These are phyloP conservation scores for Hafferia zeledoni DNA, from an alignment of 2,797 vertebrate genomes.

Conservation along the genomic window DNA sequence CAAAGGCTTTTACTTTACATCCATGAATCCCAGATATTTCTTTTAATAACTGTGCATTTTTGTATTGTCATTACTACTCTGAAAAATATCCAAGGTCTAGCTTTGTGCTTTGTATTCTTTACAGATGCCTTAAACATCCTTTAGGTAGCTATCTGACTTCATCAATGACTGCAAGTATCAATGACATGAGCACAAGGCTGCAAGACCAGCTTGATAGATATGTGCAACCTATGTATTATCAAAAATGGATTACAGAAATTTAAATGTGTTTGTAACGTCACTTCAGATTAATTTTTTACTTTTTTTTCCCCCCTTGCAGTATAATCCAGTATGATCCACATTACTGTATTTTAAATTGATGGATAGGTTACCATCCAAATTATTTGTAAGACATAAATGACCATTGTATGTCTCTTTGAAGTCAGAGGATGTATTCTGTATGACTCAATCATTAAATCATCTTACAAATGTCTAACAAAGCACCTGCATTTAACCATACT, in stretches of 20 bases:
- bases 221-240: not conserved
- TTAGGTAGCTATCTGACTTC: not conserved
- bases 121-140: not conserved
- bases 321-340: constrained; percentile 60
- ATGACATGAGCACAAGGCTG: not conserved
- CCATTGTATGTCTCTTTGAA: constrained; percentile 61
- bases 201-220: constrained; percentile 12
- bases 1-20: not conserved
- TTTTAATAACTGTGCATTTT: not conserved
- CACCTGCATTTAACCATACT: constrained; percentile 49
- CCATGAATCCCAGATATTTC: not conserved
- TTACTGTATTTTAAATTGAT: constrained; percentile 57
- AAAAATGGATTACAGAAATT: constrained; percentile 53
- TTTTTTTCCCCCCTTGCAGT: not conserved
- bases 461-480: constrained; percentile 58
- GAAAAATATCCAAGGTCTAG: not conserved
- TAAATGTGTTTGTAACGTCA: constrained; percentile 50
- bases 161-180: not conserved
- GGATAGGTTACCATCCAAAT: constrained; percentile 59
- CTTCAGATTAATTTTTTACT: constrained; percentile 37
- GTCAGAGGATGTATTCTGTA: constrained; percentile 51
- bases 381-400: constrained; percentile 60
- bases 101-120: not conserved
- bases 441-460: constrained; percentile 65
- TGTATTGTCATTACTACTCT: not conserved